Evolutionary conservation across 2,888 invertebrate species (phyloP).

Genomic region (Coleophora deauratella): DNA sequence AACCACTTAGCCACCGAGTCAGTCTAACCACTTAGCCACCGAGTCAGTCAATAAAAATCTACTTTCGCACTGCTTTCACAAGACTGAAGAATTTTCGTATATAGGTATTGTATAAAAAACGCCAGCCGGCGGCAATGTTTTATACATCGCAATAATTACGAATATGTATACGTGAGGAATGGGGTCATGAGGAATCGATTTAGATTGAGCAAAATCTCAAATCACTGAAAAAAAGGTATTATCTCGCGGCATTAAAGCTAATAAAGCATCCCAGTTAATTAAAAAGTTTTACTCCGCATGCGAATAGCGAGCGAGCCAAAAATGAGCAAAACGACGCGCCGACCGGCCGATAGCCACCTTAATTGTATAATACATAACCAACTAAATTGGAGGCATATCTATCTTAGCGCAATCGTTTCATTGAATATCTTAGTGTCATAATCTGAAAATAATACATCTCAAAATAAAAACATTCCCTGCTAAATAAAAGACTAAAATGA

Average conservation of each 20-base stretch:
- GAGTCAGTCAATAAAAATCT: no score
- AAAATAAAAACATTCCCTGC: no score
- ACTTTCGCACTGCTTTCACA: no score
- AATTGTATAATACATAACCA: constrained; percentile 65
- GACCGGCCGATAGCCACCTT: constrained; percentile 48
- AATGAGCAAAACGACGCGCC: constrained; percentile 40
- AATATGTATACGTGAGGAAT: constrained; percentile 13
- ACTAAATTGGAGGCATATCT: constrained; percentile 49
- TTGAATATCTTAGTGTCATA: no score
- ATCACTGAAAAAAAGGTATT: constrained; percentile 42
- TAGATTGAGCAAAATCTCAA: constrained; percentile 31
- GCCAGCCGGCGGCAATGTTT: no score
- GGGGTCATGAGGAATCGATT: constrained; percentile 37
- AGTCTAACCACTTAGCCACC: no score
- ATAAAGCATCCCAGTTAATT: constrained; percentile 75
- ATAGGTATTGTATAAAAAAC: no score
- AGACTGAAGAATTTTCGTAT: no score
- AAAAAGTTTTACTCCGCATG: constrained; percentile 50
- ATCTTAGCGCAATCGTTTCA: constrained; percentile 37
- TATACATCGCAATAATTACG: constrained; percentile 44
- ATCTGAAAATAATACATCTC: no score
- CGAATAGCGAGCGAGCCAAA: constrained; percentile 33
- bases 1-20: no score
- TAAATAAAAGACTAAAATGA: no score
- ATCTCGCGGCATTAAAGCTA: constrained; percentile 60